phyloP scores from a whole-genome alignment of 1,140 invertebrate species.

The Papilio dardanus region DNA sequence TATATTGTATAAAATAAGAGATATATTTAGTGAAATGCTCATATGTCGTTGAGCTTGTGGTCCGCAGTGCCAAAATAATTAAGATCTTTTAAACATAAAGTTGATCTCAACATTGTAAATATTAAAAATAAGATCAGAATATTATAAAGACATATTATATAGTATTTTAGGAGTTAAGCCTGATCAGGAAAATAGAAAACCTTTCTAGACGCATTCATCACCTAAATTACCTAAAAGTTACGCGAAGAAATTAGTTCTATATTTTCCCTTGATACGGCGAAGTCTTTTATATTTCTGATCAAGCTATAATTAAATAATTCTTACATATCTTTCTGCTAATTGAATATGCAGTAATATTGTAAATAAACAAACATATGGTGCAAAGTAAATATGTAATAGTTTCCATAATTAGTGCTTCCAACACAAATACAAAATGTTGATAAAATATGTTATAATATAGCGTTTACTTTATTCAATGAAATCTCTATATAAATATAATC shows the following conservation, averaged over 20 bases:
- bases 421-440: conserved; percentile 32
- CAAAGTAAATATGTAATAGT: background rate
- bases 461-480: background rate
- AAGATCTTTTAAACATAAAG: conserved; percentile 70
- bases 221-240: no score
- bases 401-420: conserved; percentile 39
- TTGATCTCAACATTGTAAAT: conserved; percentile 79
- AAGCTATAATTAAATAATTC: no score
- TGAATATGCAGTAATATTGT: background rate
- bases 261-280: no score
- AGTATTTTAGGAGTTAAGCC: background rate
- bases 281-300: no score
- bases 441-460: conserved; percentile 28
- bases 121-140: conserved; percentile 51
- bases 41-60: conserved; percentile 58
- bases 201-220: no score
- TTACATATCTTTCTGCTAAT: background rate
- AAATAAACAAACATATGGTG: background rate
- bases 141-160: conserved; percentile 50
- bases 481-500: conserved; percentile 51
- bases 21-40: conserved; percentile 39
- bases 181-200: no score
- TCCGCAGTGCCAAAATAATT: conserved; percentile 76
- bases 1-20: background rate
- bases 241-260: no score